Evolutionary conservation across 1,140 invertebrate species (phyloP), one percentile per base, ranked within the genome.

Genomic region (Bombus breviceps): DNA sequence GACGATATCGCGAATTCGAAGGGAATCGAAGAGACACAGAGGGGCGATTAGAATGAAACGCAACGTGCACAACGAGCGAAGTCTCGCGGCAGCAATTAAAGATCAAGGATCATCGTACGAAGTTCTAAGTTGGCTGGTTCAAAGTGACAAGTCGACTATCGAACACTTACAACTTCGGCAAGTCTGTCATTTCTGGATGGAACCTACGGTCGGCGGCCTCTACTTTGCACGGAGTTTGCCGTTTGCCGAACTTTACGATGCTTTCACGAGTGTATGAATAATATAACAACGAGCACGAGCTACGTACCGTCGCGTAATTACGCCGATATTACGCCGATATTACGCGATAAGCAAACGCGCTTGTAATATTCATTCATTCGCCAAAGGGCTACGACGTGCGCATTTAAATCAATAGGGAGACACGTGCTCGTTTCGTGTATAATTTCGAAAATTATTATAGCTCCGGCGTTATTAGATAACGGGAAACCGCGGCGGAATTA

Each of bases 241-340:
- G n/a, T 32, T 64, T 28, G 71, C 53, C 64, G 4, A 83, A 83
- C 81, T 83, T 83, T 77, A 83, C 81, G 81, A 57, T 13, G 81
- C 41, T 77, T 77, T 77, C 81, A 28, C 53, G 59, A 13, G 59
- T 6, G 18, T 32, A 68, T 83, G 62, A 83, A 83, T 83, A 83
- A 83, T 77, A 53, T 28, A 83, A 34, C 64, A 28, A 41, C 62
- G 62, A 22, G 25, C 37, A 12, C 37, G 32, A 34, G 34, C 18
- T 34, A 68, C 10, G 64, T 69, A 39, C 8, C 13, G 8, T 2
- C 32, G 22, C 69, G 73, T 83, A 77, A 76, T 83, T 83, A 83
- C 32, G 73, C 41, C 15, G 64, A 64, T 64, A 64, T n/a, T n/a
- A n/a, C 62, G 62, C 62, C 22, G 73, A 82, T 82, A 76, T 66